Conservation (phyloP, 2,113 vertebrate species). For the Gallinago media region DNA sequence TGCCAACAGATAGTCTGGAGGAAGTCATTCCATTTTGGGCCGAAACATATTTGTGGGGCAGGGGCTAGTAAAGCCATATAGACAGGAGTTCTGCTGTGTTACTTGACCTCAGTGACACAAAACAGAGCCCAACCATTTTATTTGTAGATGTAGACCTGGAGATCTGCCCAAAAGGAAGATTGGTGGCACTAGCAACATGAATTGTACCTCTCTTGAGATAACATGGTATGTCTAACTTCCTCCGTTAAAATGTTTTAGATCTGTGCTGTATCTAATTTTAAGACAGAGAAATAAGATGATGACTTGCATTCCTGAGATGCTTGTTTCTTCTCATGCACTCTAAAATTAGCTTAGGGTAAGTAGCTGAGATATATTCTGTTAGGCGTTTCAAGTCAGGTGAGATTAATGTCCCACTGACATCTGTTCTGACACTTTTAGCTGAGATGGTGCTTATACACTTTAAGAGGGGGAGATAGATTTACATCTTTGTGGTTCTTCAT, state of each 20-base stretch:
- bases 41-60: not conserved
- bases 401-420: not conserved
- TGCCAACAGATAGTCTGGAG: not conserved
- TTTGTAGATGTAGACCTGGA: not conserved
- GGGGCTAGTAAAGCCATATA: not conserved
- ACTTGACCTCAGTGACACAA: not conserved
- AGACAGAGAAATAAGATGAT: not conserved
- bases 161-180: not conserved
- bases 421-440: not conserved
- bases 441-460: not conserved
- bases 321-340: not conserved
- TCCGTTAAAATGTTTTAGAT: not conserved
- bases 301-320: not conserved
- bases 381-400: not conserved
- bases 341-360: not conserved
- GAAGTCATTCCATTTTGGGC: not conserved
- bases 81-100: not conserved
- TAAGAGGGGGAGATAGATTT: not conserved
- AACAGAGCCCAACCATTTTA: accelerated
- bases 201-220: not conserved
- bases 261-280: not conserved
- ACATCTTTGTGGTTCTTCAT: not conserved
- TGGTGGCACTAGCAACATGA: not conserved
- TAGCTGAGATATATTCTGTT: not conserved
- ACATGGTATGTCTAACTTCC: not conserved